Conservation (phyloP, 2,888 invertebrate species). For the Eupeodes luniger region DNA sequence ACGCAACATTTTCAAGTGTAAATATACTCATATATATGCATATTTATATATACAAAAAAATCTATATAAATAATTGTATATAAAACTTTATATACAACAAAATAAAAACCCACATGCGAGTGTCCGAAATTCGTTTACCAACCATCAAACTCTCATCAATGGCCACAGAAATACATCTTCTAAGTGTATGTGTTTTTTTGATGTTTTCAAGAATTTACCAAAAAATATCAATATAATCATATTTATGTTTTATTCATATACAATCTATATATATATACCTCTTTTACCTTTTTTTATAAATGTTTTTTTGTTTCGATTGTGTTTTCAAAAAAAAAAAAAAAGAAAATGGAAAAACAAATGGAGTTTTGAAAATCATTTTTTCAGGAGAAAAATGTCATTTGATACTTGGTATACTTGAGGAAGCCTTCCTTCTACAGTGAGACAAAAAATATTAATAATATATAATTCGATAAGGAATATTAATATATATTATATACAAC, state of each 20-base stretch:
- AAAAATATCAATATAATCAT: slow-evolving; percentile 19
- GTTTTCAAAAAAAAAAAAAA: slow-evolving; percentile 36
- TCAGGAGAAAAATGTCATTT: slow-evolving; percentile 78
- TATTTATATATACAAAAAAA: slow-evolving; percentile 19
- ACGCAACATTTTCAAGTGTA: slow-evolving; percentile 74
- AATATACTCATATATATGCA: slow-evolving; percentile 67
- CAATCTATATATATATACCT: slow-evolving; percentile 3
- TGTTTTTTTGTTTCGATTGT: slow-evolving; percentile 47
- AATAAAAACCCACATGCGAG: slow-evolving; percentile 58
- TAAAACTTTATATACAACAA: slow-evolving; percentile 25
- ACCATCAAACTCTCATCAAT: slow-evolving; percentile 69
- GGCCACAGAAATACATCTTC: slow-evolving; percentile 66
- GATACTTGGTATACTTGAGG: slow-evolving; percentile 81
- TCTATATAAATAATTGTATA: slow-evolving; percentile 33
- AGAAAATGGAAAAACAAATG: slow-evolving; percentile 26
- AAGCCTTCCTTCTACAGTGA: slow-evolving; percentile 73
- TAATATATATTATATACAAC: slow-evolving; percentile 8
- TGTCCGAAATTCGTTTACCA: slow-evolving; percentile 75
- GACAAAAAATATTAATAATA: slow-evolving; percentile 43
- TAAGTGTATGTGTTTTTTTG: slow-evolving; percentile 70
- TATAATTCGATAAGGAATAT: slow-evolving; percentile 36
- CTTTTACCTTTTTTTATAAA: slow-evolving; percentile 16
- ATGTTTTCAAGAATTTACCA: slow-evolving; percentile 44
- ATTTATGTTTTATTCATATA: slow-evolving; percentile 8
- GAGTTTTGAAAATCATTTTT: slow-evolving; percentile 35